Conservation (phyloP, 2,888 invertebrate species). For the Amphipoea lucens region DNA sequence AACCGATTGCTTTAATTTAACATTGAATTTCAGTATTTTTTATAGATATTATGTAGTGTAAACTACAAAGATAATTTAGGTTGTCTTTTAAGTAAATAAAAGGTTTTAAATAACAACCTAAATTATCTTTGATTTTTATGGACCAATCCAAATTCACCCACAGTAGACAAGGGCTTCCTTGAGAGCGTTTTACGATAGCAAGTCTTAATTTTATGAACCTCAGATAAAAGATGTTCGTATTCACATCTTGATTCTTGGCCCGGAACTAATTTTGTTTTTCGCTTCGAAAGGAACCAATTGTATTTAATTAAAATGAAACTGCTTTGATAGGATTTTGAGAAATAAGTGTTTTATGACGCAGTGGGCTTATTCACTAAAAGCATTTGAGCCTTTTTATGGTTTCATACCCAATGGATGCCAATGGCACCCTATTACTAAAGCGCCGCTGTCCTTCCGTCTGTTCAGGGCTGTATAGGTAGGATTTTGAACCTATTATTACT, state of each 20-base stretch:
- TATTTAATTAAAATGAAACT: slow-evolving; percentile 34
- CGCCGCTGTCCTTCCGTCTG: not conserved
- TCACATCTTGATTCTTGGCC: slow-evolving; percentile 66
- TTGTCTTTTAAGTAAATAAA: not conserved
- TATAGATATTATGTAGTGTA: not conserved
- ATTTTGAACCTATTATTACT: not conserved
- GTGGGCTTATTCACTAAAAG: not conserved
- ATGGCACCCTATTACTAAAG: not conserved
- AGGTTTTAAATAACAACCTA: not conserved
- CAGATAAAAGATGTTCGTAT: slow-evolving; percentile 65
- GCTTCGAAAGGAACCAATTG: slow-evolving; percentile 25
- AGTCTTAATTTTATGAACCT: slow-evolving; percentile 67
- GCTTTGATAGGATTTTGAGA: slow-evolving; percentile 12
- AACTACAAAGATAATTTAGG: too few relatives aligned
- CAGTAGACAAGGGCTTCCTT: slow-evolving; percentile 4
- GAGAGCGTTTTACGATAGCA: slow-evolving; percentile 51
- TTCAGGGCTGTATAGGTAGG: not conserved
- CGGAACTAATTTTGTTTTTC: slow-evolving; percentile 69
- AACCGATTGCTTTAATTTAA: not conserved
- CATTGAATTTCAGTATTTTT: too few relatives aligned
- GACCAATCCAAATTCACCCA: slow-evolving; percentile 42
- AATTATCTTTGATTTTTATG: slow-evolving; percentile 56
- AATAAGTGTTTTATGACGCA: slow-evolving; percentile 5
- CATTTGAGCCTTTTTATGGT: slow-evolving; percentile 1
- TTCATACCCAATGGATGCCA: not conserved